phyloP scores from a whole-genome alignment of 2,113 vertebrate species.

The Ptyas mucosa region DNA sequence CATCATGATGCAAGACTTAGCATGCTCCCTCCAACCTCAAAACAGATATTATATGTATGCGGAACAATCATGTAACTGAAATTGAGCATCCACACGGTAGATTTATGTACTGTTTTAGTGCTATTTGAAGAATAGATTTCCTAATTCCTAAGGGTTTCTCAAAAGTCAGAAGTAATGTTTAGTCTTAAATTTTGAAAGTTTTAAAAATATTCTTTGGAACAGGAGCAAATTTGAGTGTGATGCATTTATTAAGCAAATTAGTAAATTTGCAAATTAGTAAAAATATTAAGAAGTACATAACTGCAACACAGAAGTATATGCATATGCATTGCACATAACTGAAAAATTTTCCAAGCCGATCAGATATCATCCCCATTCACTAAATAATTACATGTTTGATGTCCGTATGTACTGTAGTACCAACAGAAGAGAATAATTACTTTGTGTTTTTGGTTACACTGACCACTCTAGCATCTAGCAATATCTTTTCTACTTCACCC shows the following conservation, averaged over 20 bases:
- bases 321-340: conserved; percentile 2
- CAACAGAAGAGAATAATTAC: not conserved
- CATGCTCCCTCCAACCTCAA: not conserved
- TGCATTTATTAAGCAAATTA: not conserved
- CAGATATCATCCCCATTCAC: not conserved
- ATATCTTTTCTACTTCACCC: not conserved
- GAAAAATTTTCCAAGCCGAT: not conserved
- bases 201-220: not conserved
- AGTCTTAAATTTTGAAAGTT: not conserved
- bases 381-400: not conserved
- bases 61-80: not conserved
- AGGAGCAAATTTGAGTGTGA: not conserved
- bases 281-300: not conserved
- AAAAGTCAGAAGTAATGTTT: not conserved
- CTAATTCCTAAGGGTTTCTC: not conserved
- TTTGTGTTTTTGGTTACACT: not conserved
- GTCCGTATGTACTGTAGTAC: not conserved
- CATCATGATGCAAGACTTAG: not conserved
- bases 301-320: not conserved
- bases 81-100: not conserved
- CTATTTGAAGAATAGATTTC: not conserved
- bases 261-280: not conserved
- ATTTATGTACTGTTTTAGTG: not conserved
- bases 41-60: not conserved
- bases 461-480: not conserved